Conservation (phyloP, 2,888 invertebrate species). For the Choreutis nemorana region DNA sequence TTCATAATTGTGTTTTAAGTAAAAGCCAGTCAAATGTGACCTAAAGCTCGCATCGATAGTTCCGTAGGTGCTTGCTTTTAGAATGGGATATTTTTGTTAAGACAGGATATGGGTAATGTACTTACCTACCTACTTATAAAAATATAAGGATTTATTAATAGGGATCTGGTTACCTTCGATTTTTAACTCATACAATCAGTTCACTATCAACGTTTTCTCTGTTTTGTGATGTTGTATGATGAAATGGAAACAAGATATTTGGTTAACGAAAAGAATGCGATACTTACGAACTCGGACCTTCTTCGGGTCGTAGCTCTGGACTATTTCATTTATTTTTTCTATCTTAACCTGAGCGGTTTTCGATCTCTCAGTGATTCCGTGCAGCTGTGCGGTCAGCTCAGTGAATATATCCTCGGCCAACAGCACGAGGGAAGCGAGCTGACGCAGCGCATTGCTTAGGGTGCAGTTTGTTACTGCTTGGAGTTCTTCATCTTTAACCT, state of each 20-base stretch:
- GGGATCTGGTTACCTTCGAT: too few species aligned
- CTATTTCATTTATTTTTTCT: constrained; percentile 73
- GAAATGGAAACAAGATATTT: constrained; percentile 6
- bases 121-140: too few species aligned
- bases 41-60: not conserved
- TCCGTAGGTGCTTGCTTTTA: too few species aligned
- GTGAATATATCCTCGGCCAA: constrained; percentile 88
- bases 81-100: not conserved
- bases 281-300: constrained; percentile 95
- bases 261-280: constrained; percentile 11
- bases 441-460: constrained; percentile 82
- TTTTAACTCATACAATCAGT: too few species aligned
- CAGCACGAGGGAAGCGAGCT: constrained; percentile 84
- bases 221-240: constrained; percentile 6
- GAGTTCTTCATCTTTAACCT: constrained; percentile 77
- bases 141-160: too few species aligned
- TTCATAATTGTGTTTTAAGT: too few species aligned
- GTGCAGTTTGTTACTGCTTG: constrained; percentile 89
- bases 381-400: constrained; percentile 79
- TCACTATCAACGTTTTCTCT: too few species aligned
- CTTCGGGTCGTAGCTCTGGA: constrained; percentile 83
- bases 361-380: constrained; percentile 77
- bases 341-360: constrained; percentile 75
- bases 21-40: not conserved
- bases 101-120: not conserved